Conservation (phyloP, 2,113 vertebrate species). For the Hippocampus guttulatus region DNA sequence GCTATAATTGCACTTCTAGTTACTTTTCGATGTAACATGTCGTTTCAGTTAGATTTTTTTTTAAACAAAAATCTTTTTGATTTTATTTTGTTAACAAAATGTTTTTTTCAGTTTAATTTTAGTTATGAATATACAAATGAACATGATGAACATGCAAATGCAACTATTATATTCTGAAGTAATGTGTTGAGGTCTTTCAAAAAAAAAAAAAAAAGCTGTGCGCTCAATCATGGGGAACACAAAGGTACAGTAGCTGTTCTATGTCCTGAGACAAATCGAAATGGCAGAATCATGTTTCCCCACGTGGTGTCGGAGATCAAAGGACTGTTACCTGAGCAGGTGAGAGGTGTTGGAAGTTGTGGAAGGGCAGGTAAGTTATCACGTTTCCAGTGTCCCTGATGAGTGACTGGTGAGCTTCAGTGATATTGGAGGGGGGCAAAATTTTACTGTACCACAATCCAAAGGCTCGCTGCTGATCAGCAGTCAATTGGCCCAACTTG, state of each 20-base stretch:
- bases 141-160: not conserved
- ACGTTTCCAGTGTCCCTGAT: constrained; percentile 71
- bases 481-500: constrained; percentile 52
- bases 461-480: constrained; percentile 67
- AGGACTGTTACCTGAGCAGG: constrained; percentile 76
- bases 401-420: constrained; percentile 49
- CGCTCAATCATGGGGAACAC: constrained; percentile 30
- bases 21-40: too few species aligned
- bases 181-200: constrained; percentile 30
- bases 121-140: too few species aligned
- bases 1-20: too few species aligned
- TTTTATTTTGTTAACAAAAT: too few species aligned
- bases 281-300: constrained; percentile 47
- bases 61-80: too few species aligned
- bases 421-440: constrained; percentile 46
- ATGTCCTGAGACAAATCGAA: constrained; percentile 19
- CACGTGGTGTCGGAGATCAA: constrained; percentile 59
- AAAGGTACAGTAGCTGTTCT: constrained; percentile 15
- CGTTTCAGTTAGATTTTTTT: too few species aligned
- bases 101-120: too few species aligned
- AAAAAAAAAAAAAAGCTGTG: constrained; percentile 20
- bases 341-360: constrained; percentile 75
- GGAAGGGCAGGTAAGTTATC: constrained; percentile 75
- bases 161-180: not conserved
- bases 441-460: constrained; percentile 68